These are phyloP conservation scores for Lissonota sp. DNA, from an alignment of 2,888 invertebrate species.

Conservation along the genomic window DNA sequence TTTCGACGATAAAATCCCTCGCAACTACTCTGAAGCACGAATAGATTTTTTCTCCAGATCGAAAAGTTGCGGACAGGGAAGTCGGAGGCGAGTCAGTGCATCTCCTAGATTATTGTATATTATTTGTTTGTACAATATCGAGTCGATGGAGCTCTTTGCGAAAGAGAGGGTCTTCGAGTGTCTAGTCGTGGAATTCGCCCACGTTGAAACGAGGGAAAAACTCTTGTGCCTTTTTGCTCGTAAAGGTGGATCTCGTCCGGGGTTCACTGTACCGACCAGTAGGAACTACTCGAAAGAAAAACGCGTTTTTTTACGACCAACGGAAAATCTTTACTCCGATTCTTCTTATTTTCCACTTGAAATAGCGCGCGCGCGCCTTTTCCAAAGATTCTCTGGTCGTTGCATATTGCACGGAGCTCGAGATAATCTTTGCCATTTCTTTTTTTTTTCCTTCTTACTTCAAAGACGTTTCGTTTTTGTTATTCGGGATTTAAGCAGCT, in stretches of 20 bases:
- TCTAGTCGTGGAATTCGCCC: slow-evolving; percentile 73
- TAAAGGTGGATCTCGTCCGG: slow-evolving; percentile 21
- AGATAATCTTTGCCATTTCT: too few species aligned
- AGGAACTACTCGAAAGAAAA: not conserved
- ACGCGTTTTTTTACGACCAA: not conserved
- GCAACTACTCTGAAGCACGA: too few species aligned
- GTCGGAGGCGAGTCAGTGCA: slow-evolving; percentile 37
- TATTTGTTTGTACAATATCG: slow-evolving; percentile 39
- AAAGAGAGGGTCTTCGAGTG: slow-evolving; percentile 54
- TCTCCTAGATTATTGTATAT: slow-evolving; percentile 41
- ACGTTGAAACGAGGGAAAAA: slow-evolving; percentile 57
- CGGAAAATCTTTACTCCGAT: not conserved
- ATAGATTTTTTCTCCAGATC: not conserved
- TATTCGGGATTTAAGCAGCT: too few species aligned
- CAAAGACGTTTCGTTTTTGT: too few species aligned
- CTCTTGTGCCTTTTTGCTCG: slow-evolving; percentile 26
- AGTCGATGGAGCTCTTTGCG: slow-evolving; percentile 33
- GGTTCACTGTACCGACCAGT: slow-evolving; percentile 14
- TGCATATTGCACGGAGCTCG: too few species aligned
- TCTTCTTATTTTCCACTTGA: slow-evolving; percentile 14
- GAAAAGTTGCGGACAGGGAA: slow-evolving; percentile 24
- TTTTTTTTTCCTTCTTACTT: too few species aligned
- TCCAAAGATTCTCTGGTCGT: not conserved
- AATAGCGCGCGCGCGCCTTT: not conserved
- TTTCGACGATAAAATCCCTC: too few species aligned